Evolutionary conservation across 2,888 invertebrate genomes (phyloP).

Genomic region (Drosophila anomalipes): DNA sequence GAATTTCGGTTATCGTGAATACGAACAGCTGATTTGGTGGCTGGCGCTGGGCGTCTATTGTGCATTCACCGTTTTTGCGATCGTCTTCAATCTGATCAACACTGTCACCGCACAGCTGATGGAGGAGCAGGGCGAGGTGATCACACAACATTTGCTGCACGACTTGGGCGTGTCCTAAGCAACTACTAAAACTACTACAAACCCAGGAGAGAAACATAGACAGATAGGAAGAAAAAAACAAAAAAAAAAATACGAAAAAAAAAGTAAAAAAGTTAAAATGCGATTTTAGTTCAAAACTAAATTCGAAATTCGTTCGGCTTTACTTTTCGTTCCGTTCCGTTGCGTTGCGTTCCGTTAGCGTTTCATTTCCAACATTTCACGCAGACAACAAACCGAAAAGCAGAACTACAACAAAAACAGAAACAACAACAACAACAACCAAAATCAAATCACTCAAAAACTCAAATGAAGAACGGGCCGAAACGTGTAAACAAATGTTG

Average conservation of each 20-base stretch:
- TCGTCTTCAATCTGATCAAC: slow-evolving; percentile 93
- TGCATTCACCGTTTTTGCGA: slow-evolving; percentile 96
- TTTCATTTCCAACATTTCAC: slow-evolving; percentile 64
- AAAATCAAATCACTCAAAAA: slow-evolving; percentile 30
- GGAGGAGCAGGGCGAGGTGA: slow-evolving; percentile 85
- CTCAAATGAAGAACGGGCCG: slow-evolving; percentile 56
- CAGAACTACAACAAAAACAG: slow-evolving; percentile 31
- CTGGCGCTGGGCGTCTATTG: slow-evolving; percentile 96
- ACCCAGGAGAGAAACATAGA: slow-evolving; percentile 51
- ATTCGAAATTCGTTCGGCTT: slow-evolving; percentile 70
- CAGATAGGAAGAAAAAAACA: slow-evolving; percentile 33
- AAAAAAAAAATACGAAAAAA: slow-evolving; percentile 10
- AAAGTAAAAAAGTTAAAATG: slow-evolving; percentile 36
- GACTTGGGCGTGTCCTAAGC: slow-evolving; percentile 85
- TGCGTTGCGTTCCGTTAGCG: slow-evolving; percentile 55
- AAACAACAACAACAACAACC: slow-evolving; percentile 22
- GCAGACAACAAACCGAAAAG: slow-evolving; percentile 34
- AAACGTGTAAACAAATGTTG: slow-evolving; percentile 86
- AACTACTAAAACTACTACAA: slow-evolving; percentile 12
- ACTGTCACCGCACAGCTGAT: slow-evolving; percentile 86
- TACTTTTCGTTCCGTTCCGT: slow-evolving; percentile 66
- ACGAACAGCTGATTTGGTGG: slow-evolving; percentile 98
- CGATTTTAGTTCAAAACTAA: slow-evolving; percentile 74
- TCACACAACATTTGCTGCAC: slow-evolving; percentile 85
- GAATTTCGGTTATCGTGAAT: slow-evolving; percentile 97